A percentile compares a stretch with the other conserved stretches of the same genome.
Evolutionary conservation across 2,113 vertebrate genomes (phyloP).

Genomic region (Hiodon tergisus): DNA sequence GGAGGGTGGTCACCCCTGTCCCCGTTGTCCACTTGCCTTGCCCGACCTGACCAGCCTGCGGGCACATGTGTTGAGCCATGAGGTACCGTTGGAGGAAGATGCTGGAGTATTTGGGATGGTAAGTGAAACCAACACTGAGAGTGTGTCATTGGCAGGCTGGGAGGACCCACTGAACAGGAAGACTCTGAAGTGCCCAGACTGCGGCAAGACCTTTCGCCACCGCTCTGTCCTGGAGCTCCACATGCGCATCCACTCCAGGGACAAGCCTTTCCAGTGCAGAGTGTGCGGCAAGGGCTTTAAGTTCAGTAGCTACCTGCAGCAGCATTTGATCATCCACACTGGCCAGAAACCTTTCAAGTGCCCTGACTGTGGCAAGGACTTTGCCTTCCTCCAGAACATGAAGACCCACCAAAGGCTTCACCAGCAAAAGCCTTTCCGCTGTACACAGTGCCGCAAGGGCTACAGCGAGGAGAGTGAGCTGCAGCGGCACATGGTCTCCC

Average conservation of each 20-base stretch:
- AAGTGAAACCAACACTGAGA: constrained; percentile 33
- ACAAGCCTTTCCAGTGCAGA: constrained; percentile 65
- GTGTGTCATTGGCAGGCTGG: constrained; percentile 34
- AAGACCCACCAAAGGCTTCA: constrained; percentile 66
- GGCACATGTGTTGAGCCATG: constrained; percentile 53
- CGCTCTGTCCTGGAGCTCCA: constrained; percentile 67
- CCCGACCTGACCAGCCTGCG: constrained; percentile 51
- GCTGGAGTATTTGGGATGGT: constrained; percentile 23
- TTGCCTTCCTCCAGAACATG: constrained; percentile 71
- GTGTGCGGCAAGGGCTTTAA: constrained; percentile 64
- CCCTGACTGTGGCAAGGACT: constrained; percentile 67
- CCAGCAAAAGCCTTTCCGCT: constrained; percentile 67
- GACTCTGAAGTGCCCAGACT: constrained; percentile 58
- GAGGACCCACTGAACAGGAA: constrained; percentile 43
- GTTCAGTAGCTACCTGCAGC: constrained; percentile 68
- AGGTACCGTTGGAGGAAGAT: constrained; percentile 29
- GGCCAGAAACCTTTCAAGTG: constrained; percentile 69
- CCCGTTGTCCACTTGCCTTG: constrained; percentile 55
- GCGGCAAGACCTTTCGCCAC: constrained; percentile 63
- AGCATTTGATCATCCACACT: constrained; percentile 67
- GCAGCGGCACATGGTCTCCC: constrained; percentile 64
- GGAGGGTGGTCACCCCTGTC: constrained; percentile 44
- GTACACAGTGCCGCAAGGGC: constrained; percentile 67
- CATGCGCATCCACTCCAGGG: constrained; percentile 67
- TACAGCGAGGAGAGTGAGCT: constrained; percentile 65